Conservation (phyloP, 2,113 vertebrate genomes). For the Brachirus orientalis region DNA sequence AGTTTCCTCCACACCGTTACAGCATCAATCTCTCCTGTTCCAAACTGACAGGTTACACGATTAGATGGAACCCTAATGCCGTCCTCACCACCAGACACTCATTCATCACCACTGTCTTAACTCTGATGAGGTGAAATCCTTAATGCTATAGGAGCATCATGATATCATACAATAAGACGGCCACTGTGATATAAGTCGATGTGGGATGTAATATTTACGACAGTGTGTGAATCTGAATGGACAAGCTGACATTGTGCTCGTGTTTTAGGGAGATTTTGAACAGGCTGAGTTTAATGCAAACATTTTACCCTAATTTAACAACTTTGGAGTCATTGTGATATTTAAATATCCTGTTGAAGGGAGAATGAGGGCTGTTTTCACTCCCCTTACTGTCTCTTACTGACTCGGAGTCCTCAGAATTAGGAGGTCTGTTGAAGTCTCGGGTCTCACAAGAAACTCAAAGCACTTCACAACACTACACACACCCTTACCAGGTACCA, state of each 20-base stretch:
- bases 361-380: too few species aligned
- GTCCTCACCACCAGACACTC: slow-evolving; percentile 55
- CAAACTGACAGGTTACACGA: slow-evolving; percentile 72
- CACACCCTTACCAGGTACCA: too few species aligned
- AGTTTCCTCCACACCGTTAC: slow-evolving; percentile 25
- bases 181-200: slow-evolving; percentile 17
- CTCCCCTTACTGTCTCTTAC: too few species aligned
- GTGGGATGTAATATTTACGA: slow-evolving; percentile 11
- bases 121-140: slow-evolving; percentile 40
- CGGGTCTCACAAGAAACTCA: too few species aligned
- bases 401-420: too few species aligned
- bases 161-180: slow-evolving; percentile 49
- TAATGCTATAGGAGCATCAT: slow-evolving; percentile 33
- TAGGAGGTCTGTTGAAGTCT: too few species aligned
- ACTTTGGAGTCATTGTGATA: too few species aligned
- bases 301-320: too few species aligned
- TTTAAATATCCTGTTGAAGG: too few species aligned
- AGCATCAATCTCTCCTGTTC: slow-evolving; percentile 71
- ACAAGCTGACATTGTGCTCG: neutral
- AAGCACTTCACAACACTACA: too few species aligned
- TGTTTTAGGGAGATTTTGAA: too few species aligned
- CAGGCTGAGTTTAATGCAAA: too few species aligned
- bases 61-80: slow-evolving; percentile 69
- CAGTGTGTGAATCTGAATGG: slow-evolving; percentile 9
- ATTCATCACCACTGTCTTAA: slow-evolving; percentile 69